A percentile compares a stretch with the other conserved stretches of the same genome.
Conservation (phyloP, 2,113 vertebrate genomes). For the Chaenocephalus aceratus region DNA sequence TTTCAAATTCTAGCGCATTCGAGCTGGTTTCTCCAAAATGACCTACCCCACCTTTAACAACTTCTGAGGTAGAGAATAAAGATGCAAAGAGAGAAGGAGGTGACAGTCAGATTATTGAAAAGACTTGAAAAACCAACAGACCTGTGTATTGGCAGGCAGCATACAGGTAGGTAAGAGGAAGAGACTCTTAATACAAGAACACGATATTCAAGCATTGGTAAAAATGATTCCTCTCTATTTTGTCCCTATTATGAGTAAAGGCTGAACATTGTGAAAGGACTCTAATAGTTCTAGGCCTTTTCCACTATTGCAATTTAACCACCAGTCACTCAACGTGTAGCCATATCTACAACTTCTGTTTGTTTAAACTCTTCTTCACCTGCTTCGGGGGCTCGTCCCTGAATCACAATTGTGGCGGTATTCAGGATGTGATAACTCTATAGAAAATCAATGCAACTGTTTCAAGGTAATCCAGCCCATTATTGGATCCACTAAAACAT, state of each 20-base stretch:
- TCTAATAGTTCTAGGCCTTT: neutral
- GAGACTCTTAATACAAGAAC: neutral
- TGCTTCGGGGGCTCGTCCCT: neutral
- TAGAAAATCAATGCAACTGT: neutral
- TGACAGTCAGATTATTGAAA: slow-evolving; percentile 5
- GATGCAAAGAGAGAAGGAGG: neutral
- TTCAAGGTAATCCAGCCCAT: neutral
- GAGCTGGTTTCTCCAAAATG: too few relatives aligned
- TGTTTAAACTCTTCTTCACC: neutral
- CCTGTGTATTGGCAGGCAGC: neutral
- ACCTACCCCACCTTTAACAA: too few relatives aligned
- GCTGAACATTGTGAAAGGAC: neutral
- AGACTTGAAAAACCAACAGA: slow-evolving; percentile 7
- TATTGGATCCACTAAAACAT: too few relatives aligned
- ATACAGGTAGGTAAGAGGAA: neutral
- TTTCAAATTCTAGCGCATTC: too few relatives aligned
- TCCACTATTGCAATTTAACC: neutral
- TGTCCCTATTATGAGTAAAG: neutral
- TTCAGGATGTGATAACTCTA: neutral
- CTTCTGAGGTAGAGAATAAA: slow-evolving; percentile 11
- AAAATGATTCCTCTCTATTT: neutral
- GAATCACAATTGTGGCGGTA: neutral
- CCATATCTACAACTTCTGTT: neutral
- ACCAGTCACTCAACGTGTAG: neutral
- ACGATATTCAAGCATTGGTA: neutral